Conservation (phyloP, 2,113 vertebrate species). For the Nyctibius bracteatus region DNA sequence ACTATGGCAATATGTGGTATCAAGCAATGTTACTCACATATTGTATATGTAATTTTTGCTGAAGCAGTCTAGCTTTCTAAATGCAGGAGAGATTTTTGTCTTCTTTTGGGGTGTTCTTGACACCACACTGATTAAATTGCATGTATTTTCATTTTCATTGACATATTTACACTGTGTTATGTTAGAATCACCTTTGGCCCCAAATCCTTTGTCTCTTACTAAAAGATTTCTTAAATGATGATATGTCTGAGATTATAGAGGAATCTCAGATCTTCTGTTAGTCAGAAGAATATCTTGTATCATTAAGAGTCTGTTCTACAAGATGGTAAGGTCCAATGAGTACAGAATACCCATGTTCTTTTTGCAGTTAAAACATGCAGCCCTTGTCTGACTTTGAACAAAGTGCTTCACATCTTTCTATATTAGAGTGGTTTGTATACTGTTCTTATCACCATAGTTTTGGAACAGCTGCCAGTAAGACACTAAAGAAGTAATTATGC, state of each 20-base stretch:
- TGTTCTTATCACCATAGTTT: not conserved
- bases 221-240: not conserved
- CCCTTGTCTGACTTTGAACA: slow-evolving; percentile 1
- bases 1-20: not conserved
- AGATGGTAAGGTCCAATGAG: not conserved
- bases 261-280: not conserved
- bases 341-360: not conserved
- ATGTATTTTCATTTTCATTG: not conserved
- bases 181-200: not conserved
- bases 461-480: slow-evolving; percentile 33
- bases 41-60: not conserved
- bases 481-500: slow-evolving; percentile 47
- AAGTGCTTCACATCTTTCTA: not conserved
- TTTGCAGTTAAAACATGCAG: not conserved
- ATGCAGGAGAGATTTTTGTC: not conserved
- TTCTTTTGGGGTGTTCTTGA: not conserved
- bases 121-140: not conserved
- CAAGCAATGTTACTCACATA: not conserved
- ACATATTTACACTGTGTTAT: not conserved
- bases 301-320: not conserved
- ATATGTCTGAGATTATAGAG: not conserved
- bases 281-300: not conserved
- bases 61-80: not conserved
- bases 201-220: not conserved
- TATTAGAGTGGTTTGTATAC: not conserved